Base-by-base conservation (phyloP, 1,140 invertebrate species). In the Mylabris phalerata region DNA sequence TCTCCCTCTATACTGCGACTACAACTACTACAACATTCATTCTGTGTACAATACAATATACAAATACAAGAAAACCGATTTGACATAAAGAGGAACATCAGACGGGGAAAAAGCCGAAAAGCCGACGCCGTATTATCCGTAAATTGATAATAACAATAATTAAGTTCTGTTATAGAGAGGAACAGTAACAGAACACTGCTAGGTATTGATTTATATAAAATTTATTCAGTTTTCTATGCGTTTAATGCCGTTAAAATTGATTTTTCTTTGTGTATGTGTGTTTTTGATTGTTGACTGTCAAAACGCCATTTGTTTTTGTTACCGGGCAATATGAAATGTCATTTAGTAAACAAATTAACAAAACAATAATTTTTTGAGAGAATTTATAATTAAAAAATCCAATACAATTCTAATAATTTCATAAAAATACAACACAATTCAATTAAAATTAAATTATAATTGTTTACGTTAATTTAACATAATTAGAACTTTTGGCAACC, bases 251-350 rank as follows among this genome's bases (percentile, higher is more conserved):
- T 32, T 32, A 32, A 32, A 32, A 32, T 32, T 32, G 32, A 32
- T 32, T 32, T 19, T 32, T 32, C 32, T 32, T 32, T 32, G 32
- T 32, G 32, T 13, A 13, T 32, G 32, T 32, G 32, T 7, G 32
- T 7, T 7, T 32, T 32, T 32, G 32, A 32, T 32, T 32, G 32
- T 40, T 11, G 41, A 4, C 41, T 42, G 41, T 69, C 69, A 42
- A 71, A 67, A 67, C 64, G 68, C 69, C 68, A 70, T 71, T 72
- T 67, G 67, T 72, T 67, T 66, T 67, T 68, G 55, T 59, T 57
- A 67, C 70, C 67, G 69, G 65, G 66, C 11, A 72, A 68, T 71
- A 61, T 66, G 66, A 73, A 71, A 68, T 71, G 70, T 71, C 71
- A 73, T 71, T 60, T 59, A 55, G 62, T 66, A 69, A 69, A 71